phyloP scores from a whole-genome alignment of 2,888 invertebrate genomes.

The Cryptosula pallasiana region DNA sequence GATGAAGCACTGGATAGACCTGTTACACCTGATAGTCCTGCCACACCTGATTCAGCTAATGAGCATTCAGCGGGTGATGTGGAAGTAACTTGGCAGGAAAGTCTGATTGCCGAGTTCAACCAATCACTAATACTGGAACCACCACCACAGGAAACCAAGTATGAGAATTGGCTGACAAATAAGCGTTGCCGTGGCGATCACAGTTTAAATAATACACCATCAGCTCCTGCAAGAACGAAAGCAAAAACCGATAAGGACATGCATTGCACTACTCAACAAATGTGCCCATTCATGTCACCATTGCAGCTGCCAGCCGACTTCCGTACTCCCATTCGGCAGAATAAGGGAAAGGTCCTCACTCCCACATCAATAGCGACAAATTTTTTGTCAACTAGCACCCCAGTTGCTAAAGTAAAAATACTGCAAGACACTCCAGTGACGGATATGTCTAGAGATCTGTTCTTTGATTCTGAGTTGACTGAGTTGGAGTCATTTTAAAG shows the following conservation, averaged over 20 bases:
- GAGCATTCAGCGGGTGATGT: not conserved
- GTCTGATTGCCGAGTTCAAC: conserved; percentile 1
- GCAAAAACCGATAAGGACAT: not conserved
- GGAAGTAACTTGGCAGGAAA: not conserved
- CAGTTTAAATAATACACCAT: conserved; percentile 2
- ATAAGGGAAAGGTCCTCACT: not conserved
- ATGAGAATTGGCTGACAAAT: not conserved
- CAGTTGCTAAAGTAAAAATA: not conserved
- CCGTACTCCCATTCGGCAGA: not conserved
- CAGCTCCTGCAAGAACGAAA: conserved; percentile 7
- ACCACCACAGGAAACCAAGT: not conserved
- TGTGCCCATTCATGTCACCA: not conserved
- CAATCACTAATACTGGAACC: conserved; percentile 5
- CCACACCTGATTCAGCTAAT: not conserved
- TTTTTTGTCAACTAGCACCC: not conserved
- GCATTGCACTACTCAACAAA: too few species aligned
- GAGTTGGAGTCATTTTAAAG: too few species aligned
- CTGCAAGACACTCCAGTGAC: not conserved
- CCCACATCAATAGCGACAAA: not conserved
- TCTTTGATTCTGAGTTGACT: not conserved
- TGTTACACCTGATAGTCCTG: not conserved
- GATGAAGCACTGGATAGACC: too few species aligned
- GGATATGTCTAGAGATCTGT: not conserved
- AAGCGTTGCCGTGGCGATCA: not conserved
- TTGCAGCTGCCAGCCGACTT: not conserved